phyloP scores from a whole-genome alignment of 2,113 vertebrate genomes.

The Gambusia holbrooki region DNA sequence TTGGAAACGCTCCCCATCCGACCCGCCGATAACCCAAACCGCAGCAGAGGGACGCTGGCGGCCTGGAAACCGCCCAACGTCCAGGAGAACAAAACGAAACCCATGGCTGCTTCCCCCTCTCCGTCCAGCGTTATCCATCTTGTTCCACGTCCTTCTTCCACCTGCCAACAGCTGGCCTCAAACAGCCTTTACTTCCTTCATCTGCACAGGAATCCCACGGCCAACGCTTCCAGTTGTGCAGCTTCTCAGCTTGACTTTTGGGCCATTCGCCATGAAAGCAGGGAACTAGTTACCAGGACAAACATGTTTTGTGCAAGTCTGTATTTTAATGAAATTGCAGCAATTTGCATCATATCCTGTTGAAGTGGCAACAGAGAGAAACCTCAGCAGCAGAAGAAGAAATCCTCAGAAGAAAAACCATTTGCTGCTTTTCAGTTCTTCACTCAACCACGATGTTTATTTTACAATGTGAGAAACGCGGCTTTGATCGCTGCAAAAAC shows the following conservation, averaged over 20 bases:
- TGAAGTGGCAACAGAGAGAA: neutral
- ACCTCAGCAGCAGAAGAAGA: neutral
- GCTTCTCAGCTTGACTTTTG: neutral
- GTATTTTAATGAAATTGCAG: neutral
- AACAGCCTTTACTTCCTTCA: neutral
- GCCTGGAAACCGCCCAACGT: constrained; percentile 62
- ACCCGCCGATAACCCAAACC: constrained; percentile 52
- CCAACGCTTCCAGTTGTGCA: neutral
- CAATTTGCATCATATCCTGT: neutral
- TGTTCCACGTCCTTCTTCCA: constrained; percentile 21
- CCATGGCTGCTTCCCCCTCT: constrained; percentile 25
- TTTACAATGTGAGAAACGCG: too few relatives aligned
- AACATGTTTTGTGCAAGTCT: neutral
- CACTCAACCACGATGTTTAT: too few relatives aligned
- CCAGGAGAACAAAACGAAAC: constrained; percentile 66
- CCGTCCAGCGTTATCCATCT: constrained; percentile 23
- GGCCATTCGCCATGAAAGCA: too few relatives aligned
- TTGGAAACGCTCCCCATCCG: constrained; percentile 55
- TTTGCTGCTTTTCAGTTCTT: neutral
- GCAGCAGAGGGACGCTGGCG: constrained; percentile 39
- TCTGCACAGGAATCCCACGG: neutral
- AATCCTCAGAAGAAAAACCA: neutral
- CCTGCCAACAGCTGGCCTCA: constrained; percentile 11
- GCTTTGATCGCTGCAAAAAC: too few relatives aligned
- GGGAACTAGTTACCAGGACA: neutral